Evolutionary conservation across 1,140 invertebrate species (phyloP).

Genomic region (Cyphomyrmex costatus): DNA sequence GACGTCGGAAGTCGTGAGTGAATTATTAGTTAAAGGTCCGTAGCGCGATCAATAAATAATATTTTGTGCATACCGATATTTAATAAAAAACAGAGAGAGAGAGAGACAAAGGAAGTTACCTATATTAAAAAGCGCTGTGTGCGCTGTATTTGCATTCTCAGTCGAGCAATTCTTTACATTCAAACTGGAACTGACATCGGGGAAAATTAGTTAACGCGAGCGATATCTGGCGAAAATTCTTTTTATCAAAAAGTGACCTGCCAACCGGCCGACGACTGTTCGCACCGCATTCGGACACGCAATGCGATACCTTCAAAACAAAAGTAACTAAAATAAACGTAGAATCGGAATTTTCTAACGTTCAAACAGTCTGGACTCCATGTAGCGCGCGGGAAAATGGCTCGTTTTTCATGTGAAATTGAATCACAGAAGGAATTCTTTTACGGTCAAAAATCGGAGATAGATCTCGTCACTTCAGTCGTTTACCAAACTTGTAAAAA

Average conservation of each 20-base stretch:
- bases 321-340: constrained; percentile 50
- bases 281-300: too few species aligned
- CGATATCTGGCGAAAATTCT: constrained; percentile 7
- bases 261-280: not conserved
- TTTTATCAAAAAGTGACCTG: constrained; percentile 16
- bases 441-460: not conserved
- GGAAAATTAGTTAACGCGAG: constrained; percentile 33
- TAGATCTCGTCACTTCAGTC: not conserved
- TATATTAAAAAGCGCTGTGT: not conserved
- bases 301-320: not conserved
- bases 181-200: not conserved
- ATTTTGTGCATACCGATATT: not conserved
- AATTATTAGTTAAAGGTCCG: constrained; percentile 44
- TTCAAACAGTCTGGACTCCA: not conserved
- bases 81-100: too few species aligned
- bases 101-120: constrained; percentile 26
- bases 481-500: not conserved
- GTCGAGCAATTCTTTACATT: constrained; percentile 18
- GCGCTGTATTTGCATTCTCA: not conserved
- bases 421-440: not conserved
- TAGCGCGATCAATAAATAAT: constrained; percentile 29
- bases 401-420: not conserved
- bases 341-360: not conserved
- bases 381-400: not conserved
- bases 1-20: not conserved